These are phyloP conservation scores for Sclerodermus sp. DNA, from an alignment of 2,888 invertebrate genomes.

Conservation along the genomic window DNA sequence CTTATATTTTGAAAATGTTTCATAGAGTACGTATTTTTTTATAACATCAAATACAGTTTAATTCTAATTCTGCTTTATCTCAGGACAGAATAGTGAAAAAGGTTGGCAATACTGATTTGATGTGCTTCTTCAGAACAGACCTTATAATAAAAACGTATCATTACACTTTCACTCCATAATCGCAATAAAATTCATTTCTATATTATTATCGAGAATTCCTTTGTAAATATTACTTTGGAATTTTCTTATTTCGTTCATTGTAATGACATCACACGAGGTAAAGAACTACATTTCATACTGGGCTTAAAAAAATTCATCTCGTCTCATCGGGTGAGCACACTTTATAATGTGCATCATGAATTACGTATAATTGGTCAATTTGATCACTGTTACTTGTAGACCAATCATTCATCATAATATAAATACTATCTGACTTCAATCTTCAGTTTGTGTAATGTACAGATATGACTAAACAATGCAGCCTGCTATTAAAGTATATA, in stretches of 20 bases:
- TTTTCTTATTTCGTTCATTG: conserved; percentile 7
- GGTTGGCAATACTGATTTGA: conserved; percentile 18
- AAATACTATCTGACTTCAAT: conserved; percentile 25
- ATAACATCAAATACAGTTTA: conserved; percentile 1
- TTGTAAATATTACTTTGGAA: conserved; percentile 2
- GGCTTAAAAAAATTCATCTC: conserved; percentile 18
- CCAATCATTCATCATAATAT: conserved; percentile 22
- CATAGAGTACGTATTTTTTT: background rate
- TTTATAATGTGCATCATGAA: conserved; percentile 29
- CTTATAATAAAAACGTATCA: conserved; percentile 10
- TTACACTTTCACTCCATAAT: conserved; percentile 10
- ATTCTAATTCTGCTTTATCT: background rate
- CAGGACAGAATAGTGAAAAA: conserved; percentile 6
- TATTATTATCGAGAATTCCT: conserved; percentile 13
- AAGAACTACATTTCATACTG: conserved; percentile 26
- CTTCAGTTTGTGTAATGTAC: conserved; percentile 24
- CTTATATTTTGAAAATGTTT: background rate
- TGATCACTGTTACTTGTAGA: conserved; percentile 21
- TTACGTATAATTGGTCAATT: conserved; percentile 34
- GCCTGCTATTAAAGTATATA: conserved; percentile 39
- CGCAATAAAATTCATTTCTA: conserved; percentile 14
- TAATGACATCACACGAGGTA: conserved; percentile 13
- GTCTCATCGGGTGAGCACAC: conserved; percentile 18
- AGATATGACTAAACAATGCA: conserved; percentile 30
- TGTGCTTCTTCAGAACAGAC: conserved; percentile 15